These are phyloP conservation scores for Coregonus clupeaformis DNA, from an alignment of 2,113 vertebrate genomes.

Conservation along the genomic window DNA sequence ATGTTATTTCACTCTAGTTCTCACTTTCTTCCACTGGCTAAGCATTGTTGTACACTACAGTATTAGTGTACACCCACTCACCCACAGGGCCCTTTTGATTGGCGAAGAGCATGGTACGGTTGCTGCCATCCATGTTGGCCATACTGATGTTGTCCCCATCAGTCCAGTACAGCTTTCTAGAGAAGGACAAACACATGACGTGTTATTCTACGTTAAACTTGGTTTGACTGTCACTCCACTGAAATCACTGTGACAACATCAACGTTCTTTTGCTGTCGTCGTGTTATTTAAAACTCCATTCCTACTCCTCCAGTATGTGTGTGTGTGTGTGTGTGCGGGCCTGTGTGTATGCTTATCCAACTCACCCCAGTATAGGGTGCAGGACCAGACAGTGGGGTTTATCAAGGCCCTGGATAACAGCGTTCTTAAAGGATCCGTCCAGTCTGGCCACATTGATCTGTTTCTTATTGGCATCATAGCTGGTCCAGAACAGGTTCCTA, in stretches of 20 bases:
- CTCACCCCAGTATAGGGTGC: slow-evolving; percentile 86
- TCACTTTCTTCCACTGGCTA: no score
- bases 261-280: no score
- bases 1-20: no score
- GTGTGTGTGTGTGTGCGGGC: no score
- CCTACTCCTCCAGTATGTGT: no score
- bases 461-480: slow-evolving; percentile 93
- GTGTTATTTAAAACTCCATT: no score
- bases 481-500: slow-evolving; percentile 97
- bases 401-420: slow-evolving; percentile 91
- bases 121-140: slow-evolving; percentile 92
- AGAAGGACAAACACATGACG: not conserved
- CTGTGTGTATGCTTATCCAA: not conserved
- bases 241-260: no score
- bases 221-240: not conserved
- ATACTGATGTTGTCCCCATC: slow-evolving; percentile 93
- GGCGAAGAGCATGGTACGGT: slow-evolving; percentile 82
- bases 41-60: not conserved
- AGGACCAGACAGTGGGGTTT: slow-evolving; percentile 91
- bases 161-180: slow-evolving; percentile 94
- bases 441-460: slow-evolving; percentile 95
- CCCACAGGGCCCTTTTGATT: slow-evolving; percentile 91
- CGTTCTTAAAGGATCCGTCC: slow-evolving; percentile 96
- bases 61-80: slow-evolving; percentile 54
- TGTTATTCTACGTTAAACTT: not conserved